These are phyloP conservation scores for Excalfactoria chinensis DNA, from an alignment of 2,113 vertebrate genomes.

Conservation along the genomic window DNA sequence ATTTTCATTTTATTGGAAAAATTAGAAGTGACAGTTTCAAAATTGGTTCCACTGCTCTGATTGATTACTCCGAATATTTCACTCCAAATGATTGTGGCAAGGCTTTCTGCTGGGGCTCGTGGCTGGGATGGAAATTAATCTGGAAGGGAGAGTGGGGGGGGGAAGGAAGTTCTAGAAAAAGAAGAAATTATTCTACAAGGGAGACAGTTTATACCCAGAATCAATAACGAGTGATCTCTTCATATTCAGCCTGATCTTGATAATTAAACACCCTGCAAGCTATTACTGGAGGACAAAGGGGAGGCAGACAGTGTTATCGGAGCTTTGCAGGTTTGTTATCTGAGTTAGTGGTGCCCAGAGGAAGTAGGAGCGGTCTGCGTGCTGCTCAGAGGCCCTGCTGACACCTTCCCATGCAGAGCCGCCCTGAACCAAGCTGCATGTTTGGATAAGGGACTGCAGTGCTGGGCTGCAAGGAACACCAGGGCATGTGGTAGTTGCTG, in stretches of 20 bases:
- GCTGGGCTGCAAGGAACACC: not conserved
- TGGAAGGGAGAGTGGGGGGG: not conserved
- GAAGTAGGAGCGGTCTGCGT: not conserved
- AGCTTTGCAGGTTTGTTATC: not conserved
- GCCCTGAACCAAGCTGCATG: not conserved
- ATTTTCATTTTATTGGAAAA: constrained; percentile 53
- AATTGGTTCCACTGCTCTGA: constrained; percentile 58
- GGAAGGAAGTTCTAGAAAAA: not conserved
- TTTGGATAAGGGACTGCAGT: not conserved
- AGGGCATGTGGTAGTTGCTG: not conserved
- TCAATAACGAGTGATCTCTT: not conserved
- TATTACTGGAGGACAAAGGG: constrained; percentile 5
- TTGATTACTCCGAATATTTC: constrained; percentile 65
- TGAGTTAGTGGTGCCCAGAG: not conserved
- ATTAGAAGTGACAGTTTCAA: constrained; percentile 61
- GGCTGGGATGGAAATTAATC: constrained; percentile 29
- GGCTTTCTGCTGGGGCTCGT: constrained; percentile 18
- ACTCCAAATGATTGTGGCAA: constrained; percentile 30
- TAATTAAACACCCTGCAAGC: not conserved
- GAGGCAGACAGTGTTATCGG: not conserved
- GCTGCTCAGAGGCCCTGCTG: not conserved
- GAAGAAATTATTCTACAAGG: not conserved
- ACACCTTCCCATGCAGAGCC: not conserved
- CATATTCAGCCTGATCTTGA: not conserved
- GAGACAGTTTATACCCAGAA: not conserved